phyloP scores from a whole-genome alignment of 2,797 vertebrate genomes.

The Gallinago nigripennis region DNA sequence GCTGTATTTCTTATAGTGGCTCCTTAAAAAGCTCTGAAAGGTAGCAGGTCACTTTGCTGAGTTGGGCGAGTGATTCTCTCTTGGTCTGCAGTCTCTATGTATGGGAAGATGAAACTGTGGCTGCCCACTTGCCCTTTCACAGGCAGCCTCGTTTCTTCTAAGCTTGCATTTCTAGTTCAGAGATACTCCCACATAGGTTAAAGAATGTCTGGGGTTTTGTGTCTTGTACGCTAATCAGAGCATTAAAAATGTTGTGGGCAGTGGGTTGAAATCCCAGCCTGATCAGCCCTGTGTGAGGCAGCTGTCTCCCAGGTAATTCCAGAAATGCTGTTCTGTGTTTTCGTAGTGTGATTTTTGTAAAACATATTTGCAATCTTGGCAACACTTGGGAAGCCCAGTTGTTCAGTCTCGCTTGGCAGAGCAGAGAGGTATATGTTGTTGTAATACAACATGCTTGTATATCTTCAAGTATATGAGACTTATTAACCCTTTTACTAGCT shows the following conservation, averaged over 20 bases:
- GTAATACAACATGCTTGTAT: not conserved
- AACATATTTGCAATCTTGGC: not conserved
- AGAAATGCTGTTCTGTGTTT: not conserved
- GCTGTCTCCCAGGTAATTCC: not conserved
- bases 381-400: accelerated
- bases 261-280: not conserved
- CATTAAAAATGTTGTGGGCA: not conserved
- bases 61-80: not conserved
- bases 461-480: not conserved
- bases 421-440: not conserved
- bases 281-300: not conserved
- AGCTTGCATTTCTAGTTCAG: not conserved
- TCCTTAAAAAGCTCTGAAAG: not conserved
- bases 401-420: not conserved
- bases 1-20: not conserved
- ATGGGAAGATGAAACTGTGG: accelerated
- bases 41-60: not conserved
- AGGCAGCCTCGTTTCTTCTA: not conserved
- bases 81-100: not conserved
- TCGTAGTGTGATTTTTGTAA: not conserved
- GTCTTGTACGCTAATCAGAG: not conserved
- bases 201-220: not conserved
- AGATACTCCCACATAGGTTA: not conserved
- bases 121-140: not conserved
- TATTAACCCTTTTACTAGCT: not conserved